These are phyloP conservation scores for Carposina sasakii DNA, from an alignment of 1,140 invertebrate genomes.

Conservation along the genomic window DNA sequence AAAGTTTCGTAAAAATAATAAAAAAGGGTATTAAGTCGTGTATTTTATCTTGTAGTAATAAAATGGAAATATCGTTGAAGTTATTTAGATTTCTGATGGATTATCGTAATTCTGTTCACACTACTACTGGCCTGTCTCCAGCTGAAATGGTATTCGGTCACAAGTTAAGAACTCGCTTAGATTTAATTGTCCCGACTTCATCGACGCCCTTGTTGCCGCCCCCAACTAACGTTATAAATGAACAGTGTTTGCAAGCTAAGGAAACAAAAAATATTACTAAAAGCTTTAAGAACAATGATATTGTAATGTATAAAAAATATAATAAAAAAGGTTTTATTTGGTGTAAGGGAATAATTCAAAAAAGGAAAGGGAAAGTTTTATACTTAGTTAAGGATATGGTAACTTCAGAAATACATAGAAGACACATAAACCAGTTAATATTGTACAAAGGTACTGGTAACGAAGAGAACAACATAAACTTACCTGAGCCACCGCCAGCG, in stretches of 20 bases:
- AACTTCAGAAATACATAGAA: background rate
- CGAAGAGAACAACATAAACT: background rate
- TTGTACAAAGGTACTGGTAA: background rate
- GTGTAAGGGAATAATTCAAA: constrained; percentile 1
- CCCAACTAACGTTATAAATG: background rate
- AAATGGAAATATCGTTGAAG: background rate
- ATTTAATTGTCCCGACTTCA: background rate
- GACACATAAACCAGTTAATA: constrained; percentile 8
- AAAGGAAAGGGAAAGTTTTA: constrained; percentile 3
- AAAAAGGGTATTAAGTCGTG: constrained; percentile 8
- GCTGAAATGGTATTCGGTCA: constrained; percentile 7
- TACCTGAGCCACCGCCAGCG: background rate
- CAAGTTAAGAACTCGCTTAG: constrained; percentile 4
- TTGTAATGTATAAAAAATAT: constrained; percentile 6
- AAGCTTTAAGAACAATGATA: background rate
- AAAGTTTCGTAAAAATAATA: constrained; percentile 8
- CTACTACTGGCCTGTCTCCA: constrained; percentile 3
- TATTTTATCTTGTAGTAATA: background rate
- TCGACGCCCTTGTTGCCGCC: background rate
- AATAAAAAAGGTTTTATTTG: constrained; percentile 7
- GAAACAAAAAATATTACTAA: background rate
- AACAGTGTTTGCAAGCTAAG: constrained; percentile 5
- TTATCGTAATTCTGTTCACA: constrained; percentile 6
- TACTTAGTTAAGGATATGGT: constrained; percentile 4
- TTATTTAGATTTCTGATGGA: constrained; percentile 2